These are phyloP conservation scores for Pedionomus torquatus DNA, from an alignment of 2,113 vertebrate genomes.

Conservation along the genomic window DNA sequence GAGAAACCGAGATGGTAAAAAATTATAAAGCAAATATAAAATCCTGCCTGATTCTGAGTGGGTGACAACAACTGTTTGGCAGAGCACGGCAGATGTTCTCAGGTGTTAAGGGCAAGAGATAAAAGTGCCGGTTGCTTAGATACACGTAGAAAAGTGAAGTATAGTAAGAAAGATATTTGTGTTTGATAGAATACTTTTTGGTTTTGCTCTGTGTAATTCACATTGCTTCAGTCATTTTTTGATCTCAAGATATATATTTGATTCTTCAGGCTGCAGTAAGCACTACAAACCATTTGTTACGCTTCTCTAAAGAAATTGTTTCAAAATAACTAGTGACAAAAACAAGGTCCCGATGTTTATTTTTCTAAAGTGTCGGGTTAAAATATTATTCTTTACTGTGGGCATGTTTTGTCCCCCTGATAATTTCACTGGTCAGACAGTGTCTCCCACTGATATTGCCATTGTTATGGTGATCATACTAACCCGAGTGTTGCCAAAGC, in stretches of 20 bases:
- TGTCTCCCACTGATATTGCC: constrained; percentile 47
- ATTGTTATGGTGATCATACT: constrained; percentile 23
- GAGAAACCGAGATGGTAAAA: not conserved
- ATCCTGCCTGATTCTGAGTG: not conserved
- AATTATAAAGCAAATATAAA: not conserved
- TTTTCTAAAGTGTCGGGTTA: constrained; percentile 9
- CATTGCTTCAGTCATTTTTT: not conserved
- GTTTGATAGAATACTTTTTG: not conserved
- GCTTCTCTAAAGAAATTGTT: not conserved
- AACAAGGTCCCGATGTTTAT: not conserved
- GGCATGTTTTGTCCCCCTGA: constrained; percentile 20
- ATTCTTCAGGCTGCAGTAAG: not conserved
- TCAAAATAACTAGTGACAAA: not conserved
- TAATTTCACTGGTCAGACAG: constrained; percentile 44
- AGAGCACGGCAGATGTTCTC: not conserved
- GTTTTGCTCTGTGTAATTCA: not conserved
- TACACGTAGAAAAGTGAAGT: not conserved
- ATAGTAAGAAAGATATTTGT: not conserved
- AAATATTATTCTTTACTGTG: constrained; percentile 41
- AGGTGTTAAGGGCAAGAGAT: not conserved
- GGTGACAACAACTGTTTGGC: not conserved
- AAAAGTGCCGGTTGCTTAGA: not conserved
- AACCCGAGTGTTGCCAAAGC: constrained; percentile 25
- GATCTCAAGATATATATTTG: not conserved
- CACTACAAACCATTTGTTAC: not conserved